Base-by-base conservation (phyloP, 2,113 vertebrate genomes). In the Pedionomus torquatus region DNA sequence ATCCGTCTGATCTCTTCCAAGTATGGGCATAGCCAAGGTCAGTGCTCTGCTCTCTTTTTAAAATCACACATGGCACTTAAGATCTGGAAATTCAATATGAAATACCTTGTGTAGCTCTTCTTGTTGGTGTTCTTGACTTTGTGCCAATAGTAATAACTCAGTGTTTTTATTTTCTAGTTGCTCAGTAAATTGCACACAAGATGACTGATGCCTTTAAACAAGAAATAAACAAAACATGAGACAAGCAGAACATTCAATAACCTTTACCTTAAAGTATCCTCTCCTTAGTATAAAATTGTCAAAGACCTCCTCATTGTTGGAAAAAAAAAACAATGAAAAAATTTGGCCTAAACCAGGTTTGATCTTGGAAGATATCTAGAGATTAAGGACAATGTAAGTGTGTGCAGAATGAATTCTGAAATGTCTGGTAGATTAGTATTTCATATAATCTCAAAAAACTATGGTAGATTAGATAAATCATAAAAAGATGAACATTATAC, bases 51-150 rank as follows among this genome's bases (percentile, higher is more conserved):
- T 58, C 16, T 63, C 33, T 58, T 39, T 49, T 15, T 54, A 52
- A 93, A 93, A 46, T 86, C 11, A 41, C 17, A 15, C 23, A 23
- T 13, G 80, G 49, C 30, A 69, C 23, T 43, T 77, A 64, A 88
- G 58, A 66, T 51, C 75, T 46, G 28, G 63, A 94, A 96, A 88
- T 57, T 58, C n/a, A 2, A 44, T 18, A 76, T 25, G 11, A 94
- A 88, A 69, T 98, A 98, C 98, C 97, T 98, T 97, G 8, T 86
- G 96, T 74, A 95, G 71, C 51, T 97, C 94, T 90, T 97, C 96
- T 75, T 5, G 84, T 64, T 97, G 97, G 87, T 41, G 39, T 81
- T 93, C 61, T 83, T 84, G 95, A 63, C 94, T 91, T 70, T 94
- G 78, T 91, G 54, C 37, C 68, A 90, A 61, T 9, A 87, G 44